These are phyloP conservation scores for Agonum fuliginosum DNA, from an alignment of 2,888 invertebrate species.

Conservation along the genomic window DNA sequence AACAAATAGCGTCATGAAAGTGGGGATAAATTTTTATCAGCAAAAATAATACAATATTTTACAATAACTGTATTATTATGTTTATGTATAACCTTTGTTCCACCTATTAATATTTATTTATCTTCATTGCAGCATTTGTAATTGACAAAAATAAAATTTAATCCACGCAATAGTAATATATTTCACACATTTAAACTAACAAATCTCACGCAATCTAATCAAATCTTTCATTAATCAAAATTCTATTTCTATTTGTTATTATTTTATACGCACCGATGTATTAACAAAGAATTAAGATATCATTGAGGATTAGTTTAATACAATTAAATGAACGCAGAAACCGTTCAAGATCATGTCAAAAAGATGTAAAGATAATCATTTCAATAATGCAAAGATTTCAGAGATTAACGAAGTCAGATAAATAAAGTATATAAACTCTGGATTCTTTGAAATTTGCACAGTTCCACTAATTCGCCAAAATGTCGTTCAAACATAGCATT, in stretches of 20 bases:
- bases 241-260: not conserved
- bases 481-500: constrained; percentile 41
- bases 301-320: not conserved
- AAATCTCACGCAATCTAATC: not conserved
- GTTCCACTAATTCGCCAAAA: not conserved
- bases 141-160: not conserved
- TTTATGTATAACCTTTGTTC: no score
- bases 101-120: no score
- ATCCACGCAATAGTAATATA: not conserved
- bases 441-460: not conserved
- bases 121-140: not conserved
- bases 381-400: not conserved
- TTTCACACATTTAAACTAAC: not conserved
- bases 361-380: not conserved
- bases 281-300: not conserved
- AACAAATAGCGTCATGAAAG: no score
- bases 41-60: no score
- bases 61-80: no score
- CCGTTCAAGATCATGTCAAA: not conserved
- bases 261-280: not conserved
- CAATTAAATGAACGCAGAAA: not conserved
- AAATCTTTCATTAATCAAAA: not conserved
- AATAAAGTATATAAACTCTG: constrained; percentile 1
- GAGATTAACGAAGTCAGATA: constrained; percentile 2
- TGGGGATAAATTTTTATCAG: no score